phyloP scores from a whole-genome alignment of 1,140 invertebrate genomes.

The Homarus americanus region DNA sequence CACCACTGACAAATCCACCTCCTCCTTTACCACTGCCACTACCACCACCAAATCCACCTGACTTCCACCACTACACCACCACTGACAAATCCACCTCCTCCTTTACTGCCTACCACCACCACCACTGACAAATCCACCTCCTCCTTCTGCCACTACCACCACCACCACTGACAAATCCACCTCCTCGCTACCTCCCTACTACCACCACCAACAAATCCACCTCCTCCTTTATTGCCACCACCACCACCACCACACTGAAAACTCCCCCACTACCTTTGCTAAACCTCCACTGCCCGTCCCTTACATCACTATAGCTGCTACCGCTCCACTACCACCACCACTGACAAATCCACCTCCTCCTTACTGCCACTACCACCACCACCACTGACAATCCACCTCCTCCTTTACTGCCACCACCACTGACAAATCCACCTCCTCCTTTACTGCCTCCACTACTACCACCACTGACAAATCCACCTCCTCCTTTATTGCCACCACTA shows the following conservation, averaged over 20 bases:
- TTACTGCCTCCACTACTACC: neutral
- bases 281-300: no score
- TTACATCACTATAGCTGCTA: neutral
- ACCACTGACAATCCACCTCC: neutral
- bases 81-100: no score
- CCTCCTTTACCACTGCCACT: neutral
- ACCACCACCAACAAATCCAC: neutral
- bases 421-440: neutral
- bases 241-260: slow-evolving; percentile 3
- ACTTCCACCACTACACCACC: no score
- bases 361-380: neutral
- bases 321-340: neutral
- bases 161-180: no score
- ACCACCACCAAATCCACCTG: no score
- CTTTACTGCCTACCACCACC: neutral
- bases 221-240: neutral
- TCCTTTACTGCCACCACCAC: neutral
- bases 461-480: neutral
- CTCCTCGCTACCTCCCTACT: no score
- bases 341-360: neutral
- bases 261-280: neutral
- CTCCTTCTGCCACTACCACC: neutral
- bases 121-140: no score
- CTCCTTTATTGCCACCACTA: neutral
- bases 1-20: neutral